Percentiles rank a stretch among this genome's conserved stretches.
Conservation (phyloP, 1,140 invertebrate species). For the Drosophila gunungcola region DNA sequence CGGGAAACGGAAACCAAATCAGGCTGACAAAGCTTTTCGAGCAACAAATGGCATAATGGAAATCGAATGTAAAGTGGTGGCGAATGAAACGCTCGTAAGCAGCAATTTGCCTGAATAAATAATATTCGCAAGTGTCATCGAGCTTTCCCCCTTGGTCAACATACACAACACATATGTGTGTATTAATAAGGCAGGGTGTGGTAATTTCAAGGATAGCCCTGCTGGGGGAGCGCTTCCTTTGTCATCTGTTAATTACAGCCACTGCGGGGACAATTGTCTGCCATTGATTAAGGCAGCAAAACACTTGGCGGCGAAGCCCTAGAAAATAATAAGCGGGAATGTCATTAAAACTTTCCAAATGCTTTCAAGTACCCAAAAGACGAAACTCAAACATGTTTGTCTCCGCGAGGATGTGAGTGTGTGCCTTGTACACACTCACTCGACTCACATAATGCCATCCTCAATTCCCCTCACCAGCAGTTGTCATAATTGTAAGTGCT, state of each 20-base stretch:
- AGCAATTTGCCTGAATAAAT: slow-evolving; percentile 62
- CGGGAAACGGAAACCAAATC: slow-evolving; percentile 57
- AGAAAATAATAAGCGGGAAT: slow-evolving; percentile 52
- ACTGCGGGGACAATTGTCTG: slow-evolving; percentile 31
- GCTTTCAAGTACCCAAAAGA: slow-evolving; percentile 45
- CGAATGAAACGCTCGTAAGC: slow-evolving; percentile 45
- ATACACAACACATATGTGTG: neutral
- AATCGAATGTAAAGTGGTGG: slow-evolving; percentile 56
- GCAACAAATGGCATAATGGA: slow-evolving; percentile 56
- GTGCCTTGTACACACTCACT: slow-evolving; percentile 18
- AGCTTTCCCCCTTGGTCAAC: slow-evolving; percentile 34
- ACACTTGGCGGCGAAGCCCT: slow-evolving; percentile 22
- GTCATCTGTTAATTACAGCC: slow-evolving; percentile 47
- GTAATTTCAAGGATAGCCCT: slow-evolving; percentile 31
- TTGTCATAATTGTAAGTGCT: slow-evolving; percentile 29
- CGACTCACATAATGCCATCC: slow-evolving; percentile 7
- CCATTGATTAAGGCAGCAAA: slow-evolving; percentile 33
- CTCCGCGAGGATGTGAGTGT: neutral
- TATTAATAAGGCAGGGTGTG: slow-evolving; percentile 1
- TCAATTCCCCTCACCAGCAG: neutral
- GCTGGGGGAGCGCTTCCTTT: slow-evolving; percentile 3
- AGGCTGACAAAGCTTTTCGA: slow-evolving; percentile 52
- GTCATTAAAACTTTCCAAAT: slow-evolving; percentile 61
- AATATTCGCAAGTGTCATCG: slow-evolving; percentile 47
- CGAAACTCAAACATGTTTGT: slow-evolving; percentile 50